These are phyloP conservation scores for Remorina albescens DNA, from an alignment of 2,797 vertebrate species.

Conservation along the genomic window DNA sequence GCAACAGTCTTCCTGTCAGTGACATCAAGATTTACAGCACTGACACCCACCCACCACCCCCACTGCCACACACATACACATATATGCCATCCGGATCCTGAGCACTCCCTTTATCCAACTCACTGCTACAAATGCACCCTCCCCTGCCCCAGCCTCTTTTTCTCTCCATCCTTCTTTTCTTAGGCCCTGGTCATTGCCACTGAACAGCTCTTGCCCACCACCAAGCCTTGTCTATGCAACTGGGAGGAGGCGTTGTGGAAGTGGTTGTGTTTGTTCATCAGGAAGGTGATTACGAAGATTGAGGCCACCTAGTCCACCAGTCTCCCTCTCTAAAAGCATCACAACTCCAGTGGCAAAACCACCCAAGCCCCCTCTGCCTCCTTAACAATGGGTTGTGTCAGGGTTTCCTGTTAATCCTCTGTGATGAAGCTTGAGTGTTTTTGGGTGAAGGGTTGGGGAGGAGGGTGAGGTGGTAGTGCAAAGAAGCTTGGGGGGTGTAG, in stretches of 20 bases:
- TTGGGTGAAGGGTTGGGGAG: constrained; percentile 61
- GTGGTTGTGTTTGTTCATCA: constrained; percentile 42
- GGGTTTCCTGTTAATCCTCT: constrained; percentile 83
- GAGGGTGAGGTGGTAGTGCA: constrained; percentile 59
- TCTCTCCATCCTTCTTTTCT: constrained; percentile 52
- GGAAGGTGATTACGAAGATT: constrained; percentile 45
- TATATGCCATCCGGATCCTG: constrained; percentile 59
- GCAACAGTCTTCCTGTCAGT: constrained; percentile 99
- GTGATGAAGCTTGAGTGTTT: constrained; percentile 81
- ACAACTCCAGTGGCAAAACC: constrained; percentile 73
- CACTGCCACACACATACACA: constrained; percentile 66
- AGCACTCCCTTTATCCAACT: constrained; percentile 52
- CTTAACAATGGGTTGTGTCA: constrained; percentile 80
- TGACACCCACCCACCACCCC: constrained; percentile 64
- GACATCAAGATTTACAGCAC: constrained; percentile 97
- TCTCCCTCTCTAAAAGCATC: constrained; percentile 66
- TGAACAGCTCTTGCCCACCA: constrained; percentile 43
- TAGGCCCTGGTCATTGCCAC: constrained; percentile 39
- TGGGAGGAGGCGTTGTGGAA: constrained; percentile 34
- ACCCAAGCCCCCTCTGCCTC: constrained; percentile 75
- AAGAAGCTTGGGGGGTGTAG: constrained; percentile 48
- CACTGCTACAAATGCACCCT: constrained; percentile 41
- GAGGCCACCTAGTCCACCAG: constrained; percentile 60
- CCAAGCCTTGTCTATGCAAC: constrained; percentile 24
- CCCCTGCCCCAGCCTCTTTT: constrained; percentile 33